Evolutionary conservation across 1,140 invertebrate genomes (phyloP).

Genomic region (Brachionus angularis): DNA sequence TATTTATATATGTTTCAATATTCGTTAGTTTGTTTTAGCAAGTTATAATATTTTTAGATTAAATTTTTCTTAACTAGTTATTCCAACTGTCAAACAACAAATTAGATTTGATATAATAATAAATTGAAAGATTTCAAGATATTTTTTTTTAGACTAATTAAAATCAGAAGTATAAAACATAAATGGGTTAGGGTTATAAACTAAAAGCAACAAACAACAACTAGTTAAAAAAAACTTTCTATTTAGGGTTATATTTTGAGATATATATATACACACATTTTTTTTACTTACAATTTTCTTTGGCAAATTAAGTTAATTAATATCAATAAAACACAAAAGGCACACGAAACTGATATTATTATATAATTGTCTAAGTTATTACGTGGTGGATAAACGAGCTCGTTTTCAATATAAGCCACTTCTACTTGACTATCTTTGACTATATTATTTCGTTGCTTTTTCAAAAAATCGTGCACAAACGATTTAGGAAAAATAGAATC

Average conservation of each 20-base stretch:
- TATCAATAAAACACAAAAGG: slow-evolving; percentile 16
- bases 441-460: slow-evolving; percentile 6
- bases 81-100: no score
- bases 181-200: no score
- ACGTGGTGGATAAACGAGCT: slow-evolving; percentile 20
- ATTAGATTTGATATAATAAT: no score
- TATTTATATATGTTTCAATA: slow-evolving; percentile 3
- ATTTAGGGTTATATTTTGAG: no score
- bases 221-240: background rate
- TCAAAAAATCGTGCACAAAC: slow-evolving; percentile 39
- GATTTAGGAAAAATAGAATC: no score
- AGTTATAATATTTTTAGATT: background rate
- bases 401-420: slow-evolving; percentile 23
- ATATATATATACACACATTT: no score
- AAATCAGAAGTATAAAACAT: background rate
- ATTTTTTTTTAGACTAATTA: background rate
- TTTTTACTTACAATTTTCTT: slow-evolving; percentile 27
- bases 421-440: slow-evolving; percentile 24
- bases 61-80: slow-evolving; percentile 26
- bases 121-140: background rate
- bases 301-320: slow-evolving; percentile 30
- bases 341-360: slow-evolving; percentile 21
- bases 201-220: background rate
- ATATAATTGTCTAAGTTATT: slow-evolving; percentile 37
- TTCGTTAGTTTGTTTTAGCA: background rate